Percentiles rank a stretch among this genome's conserved stretches.
phyloP scores from a whole-genome alignment of 2,113 vertebrate species.

The Larimichthys polyactis region DNA sequence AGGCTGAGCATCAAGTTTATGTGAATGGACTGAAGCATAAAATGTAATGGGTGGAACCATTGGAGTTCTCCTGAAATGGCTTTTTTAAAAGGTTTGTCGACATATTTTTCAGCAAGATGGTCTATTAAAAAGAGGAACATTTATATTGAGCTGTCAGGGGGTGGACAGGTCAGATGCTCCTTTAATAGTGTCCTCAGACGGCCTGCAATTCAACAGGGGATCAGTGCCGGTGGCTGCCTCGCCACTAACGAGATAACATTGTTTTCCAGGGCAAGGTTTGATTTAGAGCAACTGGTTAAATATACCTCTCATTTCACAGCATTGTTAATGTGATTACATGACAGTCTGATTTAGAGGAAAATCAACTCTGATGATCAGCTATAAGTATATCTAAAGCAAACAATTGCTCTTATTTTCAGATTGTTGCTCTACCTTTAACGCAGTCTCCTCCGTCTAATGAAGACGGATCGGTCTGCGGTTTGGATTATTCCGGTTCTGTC shows the following conservation, averaged over 20 bases:
- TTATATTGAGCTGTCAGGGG: constrained; percentile 75
- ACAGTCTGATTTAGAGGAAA: constrained; percentile 63
- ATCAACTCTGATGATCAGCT: constrained; percentile 40
- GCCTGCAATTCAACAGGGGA: constrained; percentile 53
- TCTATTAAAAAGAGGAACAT: constrained; percentile 75
- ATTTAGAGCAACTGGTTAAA: constrained; percentile 65
- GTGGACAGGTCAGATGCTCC: constrained; percentile 72
- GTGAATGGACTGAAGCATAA: constrained; percentile 79
- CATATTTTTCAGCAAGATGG: constrained; percentile 76
- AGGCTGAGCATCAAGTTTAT: constrained; percentile 79
- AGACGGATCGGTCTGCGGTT: constrained; percentile 55
- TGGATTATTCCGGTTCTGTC: constrained; percentile 41
- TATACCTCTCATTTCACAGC: constrained; percentile 63
- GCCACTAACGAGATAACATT: constrained; percentile 70
- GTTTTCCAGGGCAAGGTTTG: constrained; percentile 60
- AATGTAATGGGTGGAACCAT: constrained; percentile 81
- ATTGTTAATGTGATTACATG: constrained; percentile 65
- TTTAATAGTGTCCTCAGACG: constrained; percentile 71
- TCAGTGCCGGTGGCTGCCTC: constrained; percentile 45
- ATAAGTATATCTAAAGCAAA: constrained; percentile 44
- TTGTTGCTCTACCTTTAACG: constrained; percentile 42
- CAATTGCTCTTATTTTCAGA: constrained; percentile 47
- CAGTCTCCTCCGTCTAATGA: constrained; percentile 52
- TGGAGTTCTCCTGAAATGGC: constrained; percentile 73
- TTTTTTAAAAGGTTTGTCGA: constrained; percentile 78